These are phyloP conservation scores for Samia ricini DNA, from an alignment of 1,140 invertebrate species.

Conservation along the genomic window DNA sequence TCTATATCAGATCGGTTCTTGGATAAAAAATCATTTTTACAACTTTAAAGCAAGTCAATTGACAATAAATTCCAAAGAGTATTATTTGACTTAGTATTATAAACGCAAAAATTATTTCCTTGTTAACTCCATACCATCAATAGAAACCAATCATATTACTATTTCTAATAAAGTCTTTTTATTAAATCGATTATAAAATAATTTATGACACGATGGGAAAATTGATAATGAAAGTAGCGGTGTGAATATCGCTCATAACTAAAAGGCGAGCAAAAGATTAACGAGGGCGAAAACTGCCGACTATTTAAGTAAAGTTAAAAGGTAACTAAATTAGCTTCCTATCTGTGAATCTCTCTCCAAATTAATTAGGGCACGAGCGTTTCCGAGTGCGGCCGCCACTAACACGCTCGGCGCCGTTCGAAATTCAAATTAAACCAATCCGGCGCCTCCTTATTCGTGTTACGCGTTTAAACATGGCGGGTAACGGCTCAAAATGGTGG, in stretches of 20 bases:
- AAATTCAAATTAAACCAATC: slow-evolving; percentile 77
- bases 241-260: slow-evolving; percentile 26
- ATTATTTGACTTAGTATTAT: too few species aligned
- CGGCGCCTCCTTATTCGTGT: slow-evolving; percentile 76
- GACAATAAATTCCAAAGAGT: too few species aligned
- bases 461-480: slow-evolving; percentile 59
- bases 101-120: too few species aligned
- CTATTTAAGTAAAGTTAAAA: slow-evolving; percentile 54
- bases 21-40: too few species aligned
- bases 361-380: slow-evolving; percentile 52
- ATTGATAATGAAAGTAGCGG: slow-evolving; percentile 18
- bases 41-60: too few species aligned
- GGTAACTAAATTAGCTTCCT: slow-evolving; percentile 58
- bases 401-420: slow-evolving; percentile 47
- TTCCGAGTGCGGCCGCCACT: slow-evolving; percentile 27
- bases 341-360: slow-evolving; percentile 54
- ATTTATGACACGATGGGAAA: neutral
- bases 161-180: too few species aligned
- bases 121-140: too few species aligned
- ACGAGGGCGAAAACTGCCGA: slow-evolving; percentile 43
- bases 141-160: too few species aligned
- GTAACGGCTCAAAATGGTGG: slow-evolving; percentile 69
- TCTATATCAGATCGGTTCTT: too few species aligned
- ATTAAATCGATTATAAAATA: neutral
- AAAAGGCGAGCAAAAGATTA: slow-evolving; percentile 50